Evolutionary conservation across 1,140 invertebrate species (phyloP).

Genomic region (Tetragnatha versicolor): DNA sequence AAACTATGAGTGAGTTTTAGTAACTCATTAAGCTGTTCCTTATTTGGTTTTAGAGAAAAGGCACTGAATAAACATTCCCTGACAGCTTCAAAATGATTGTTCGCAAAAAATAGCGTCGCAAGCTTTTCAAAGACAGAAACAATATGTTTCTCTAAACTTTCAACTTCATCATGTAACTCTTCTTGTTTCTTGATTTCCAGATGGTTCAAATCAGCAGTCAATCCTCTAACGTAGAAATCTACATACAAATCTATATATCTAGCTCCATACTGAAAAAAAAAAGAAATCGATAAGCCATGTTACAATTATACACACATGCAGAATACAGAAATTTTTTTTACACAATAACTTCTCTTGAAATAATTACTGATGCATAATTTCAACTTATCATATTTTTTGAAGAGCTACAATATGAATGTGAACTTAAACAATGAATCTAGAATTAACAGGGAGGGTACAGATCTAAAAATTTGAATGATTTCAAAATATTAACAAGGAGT

Average conservation of each 20-base stretch:
- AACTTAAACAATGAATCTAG: too few relatives aligned
- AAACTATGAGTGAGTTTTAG: conserved; percentile 4
- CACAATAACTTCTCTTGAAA: too few relatives aligned
- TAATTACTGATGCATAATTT: too few relatives aligned
- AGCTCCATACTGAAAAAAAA: conserved; percentile 49
- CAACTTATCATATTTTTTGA: too few relatives aligned
- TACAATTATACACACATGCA: too few relatives aligned
- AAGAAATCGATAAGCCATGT: too few relatives aligned
- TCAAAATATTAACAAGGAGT: too few relatives aligned
- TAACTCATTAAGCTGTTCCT: conserved; percentile 3
- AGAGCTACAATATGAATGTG: too few relatives aligned
- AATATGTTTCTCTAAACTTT: conserved; percentile 34
- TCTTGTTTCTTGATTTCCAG: conserved; percentile 19
- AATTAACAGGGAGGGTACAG: too few relatives aligned
- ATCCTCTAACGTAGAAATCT: conserved; percentile 50
- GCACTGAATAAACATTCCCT: conserved; percentile 54
- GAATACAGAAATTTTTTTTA: too few relatives aligned
- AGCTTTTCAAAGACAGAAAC: conserved; percentile 38
- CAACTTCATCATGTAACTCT: background rate
- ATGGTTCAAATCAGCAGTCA: conserved; percentile 44
- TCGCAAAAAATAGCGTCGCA: conserved; percentile 29
- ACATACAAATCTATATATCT: conserved; percentile 27
- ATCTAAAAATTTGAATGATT: too few relatives aligned
- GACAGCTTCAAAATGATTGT: background rate
- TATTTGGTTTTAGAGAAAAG: conserved; percentile 43